These are phyloP conservation scores for Amia ocellicauda DNA, from an alignment of 2,113 vertebrate species.

Conservation along the genomic window DNA sequence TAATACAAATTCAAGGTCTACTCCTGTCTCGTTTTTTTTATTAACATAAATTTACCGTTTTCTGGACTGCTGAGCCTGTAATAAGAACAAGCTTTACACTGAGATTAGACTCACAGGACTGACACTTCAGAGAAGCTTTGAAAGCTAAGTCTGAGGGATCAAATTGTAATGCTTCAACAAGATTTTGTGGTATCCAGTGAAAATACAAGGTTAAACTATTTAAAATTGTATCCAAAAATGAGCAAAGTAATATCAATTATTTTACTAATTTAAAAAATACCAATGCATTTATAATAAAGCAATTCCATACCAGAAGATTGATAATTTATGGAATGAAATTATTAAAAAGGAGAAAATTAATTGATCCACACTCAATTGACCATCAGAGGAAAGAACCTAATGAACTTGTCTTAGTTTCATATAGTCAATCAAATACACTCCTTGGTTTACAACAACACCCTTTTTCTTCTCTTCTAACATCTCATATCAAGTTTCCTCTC, in stretches of 20 bases:
- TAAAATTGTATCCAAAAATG: background rate
- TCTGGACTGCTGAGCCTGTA: slow-evolving; percentile 10
- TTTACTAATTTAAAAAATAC: background rate
- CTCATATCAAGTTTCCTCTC: too few relatives aligned
- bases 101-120: slow-evolving; percentile 9
- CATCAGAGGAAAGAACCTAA: too few relatives aligned
- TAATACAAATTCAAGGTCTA: background rate
- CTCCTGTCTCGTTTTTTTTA: background rate
- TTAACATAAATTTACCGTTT: background rate
- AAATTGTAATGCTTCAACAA: slow-evolving; percentile 18
- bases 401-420: too few relatives aligned
- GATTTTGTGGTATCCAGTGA: slow-evolving; percentile 11
- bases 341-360: too few relatives aligned
- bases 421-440: too few relatives aligned
- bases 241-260: background rate
- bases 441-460: too few relatives aligned
- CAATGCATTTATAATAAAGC: too few relatives aligned
- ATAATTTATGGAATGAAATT: too few relatives aligned
- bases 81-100: slow-evolving; percentile 11
- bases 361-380: too few relatives aligned
- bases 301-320: too few relatives aligned
- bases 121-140: slow-evolving; percentile 11
- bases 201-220: slow-evolving; percentile 9
- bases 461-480: too few relatives aligned
- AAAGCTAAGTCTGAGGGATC: slow-evolving; percentile 14